Conservation (phyloP, 2,888 invertebrate species). For the Brachyptera risi region DNA sequence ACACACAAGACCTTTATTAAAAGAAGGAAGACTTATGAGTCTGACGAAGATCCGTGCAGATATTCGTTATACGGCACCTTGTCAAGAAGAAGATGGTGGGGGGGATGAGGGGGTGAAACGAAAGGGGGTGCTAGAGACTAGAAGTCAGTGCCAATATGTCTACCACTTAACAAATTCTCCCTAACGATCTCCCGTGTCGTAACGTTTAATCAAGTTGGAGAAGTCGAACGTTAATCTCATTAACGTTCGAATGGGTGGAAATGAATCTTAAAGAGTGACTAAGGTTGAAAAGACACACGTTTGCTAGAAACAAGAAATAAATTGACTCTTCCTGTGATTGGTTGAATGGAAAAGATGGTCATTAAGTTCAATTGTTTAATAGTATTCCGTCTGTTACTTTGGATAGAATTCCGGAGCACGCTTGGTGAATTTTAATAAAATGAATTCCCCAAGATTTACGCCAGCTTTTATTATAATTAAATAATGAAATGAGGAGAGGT, state of each 20-base stretch:
- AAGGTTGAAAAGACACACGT: conserved; percentile 8
- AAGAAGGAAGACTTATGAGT: conserved; percentile 52
- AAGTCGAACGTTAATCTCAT: conserved; percentile 27
- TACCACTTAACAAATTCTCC: conserved; percentile 26
- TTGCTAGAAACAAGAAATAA: conserved; percentile 4
- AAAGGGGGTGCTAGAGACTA: not conserved
- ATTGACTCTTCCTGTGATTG: conserved; percentile 17
- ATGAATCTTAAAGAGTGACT: conserved; percentile 10
- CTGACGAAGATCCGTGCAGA: conserved; percentile 33
- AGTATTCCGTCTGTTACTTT: not conserved
- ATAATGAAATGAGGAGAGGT: too few species aligned
- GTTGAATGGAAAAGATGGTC: not conserved
- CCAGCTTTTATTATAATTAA: too few species aligned
- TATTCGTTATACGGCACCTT: conserved; percentile 13
- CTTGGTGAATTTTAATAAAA: too few species aligned
- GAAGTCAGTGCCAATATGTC: conserved; percentile 24
- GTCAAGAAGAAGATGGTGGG: conserved; percentile 6
- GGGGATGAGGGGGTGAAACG: not conserved
- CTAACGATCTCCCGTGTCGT: conserved; percentile 23
- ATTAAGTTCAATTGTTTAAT: not conserved
- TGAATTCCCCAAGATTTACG: too few species aligned
- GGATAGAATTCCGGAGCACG: too few species aligned
- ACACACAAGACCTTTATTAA: conserved; percentile 47
- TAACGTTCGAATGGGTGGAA: conserved; percentile 18
- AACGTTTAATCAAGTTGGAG: conserved; percentile 20